Conservation (phyloP, 2,113 vertebrate genomes). For the Saguinus imperator region DNA sequence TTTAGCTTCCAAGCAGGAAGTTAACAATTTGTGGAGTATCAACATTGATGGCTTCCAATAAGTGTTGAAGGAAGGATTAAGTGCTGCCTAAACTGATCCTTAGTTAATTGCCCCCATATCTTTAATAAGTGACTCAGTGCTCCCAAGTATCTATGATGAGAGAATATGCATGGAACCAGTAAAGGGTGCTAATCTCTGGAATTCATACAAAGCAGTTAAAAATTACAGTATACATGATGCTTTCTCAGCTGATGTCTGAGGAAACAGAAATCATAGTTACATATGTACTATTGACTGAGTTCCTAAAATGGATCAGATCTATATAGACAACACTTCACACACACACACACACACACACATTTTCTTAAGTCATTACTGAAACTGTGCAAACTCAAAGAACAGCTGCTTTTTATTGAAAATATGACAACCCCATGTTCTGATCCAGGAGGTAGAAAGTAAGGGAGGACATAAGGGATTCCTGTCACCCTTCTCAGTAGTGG, state of each 20-base stretch:
- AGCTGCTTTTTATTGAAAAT: background rate
- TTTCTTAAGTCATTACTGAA: background rate
- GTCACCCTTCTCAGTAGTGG: background rate
- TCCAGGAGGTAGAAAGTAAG: background rate
- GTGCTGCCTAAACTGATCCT: background rate
- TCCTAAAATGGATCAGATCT: background rate
- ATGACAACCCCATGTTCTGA: background rate
- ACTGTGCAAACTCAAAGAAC: background rate
- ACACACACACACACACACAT: background rate
- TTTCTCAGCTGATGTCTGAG: background rate
- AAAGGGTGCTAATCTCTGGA: background rate
- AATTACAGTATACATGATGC: rapidly evolving
- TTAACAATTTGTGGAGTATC: background rate
- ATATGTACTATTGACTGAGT: background rate
- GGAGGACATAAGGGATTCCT: background rate
- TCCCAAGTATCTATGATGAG: background rate
- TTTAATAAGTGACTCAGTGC: background rate
- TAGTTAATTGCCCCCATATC: background rate
- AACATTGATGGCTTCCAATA: background rate
- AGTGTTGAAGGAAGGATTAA: background rate
- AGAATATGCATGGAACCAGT: background rate
- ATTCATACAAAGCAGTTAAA: background rate
- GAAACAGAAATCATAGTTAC: background rate
- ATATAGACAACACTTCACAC: background rate
- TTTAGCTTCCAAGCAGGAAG: background rate